Conservation (phyloP, 2,797 vertebrate genomes). For the Lacerta agilis region DNA sequence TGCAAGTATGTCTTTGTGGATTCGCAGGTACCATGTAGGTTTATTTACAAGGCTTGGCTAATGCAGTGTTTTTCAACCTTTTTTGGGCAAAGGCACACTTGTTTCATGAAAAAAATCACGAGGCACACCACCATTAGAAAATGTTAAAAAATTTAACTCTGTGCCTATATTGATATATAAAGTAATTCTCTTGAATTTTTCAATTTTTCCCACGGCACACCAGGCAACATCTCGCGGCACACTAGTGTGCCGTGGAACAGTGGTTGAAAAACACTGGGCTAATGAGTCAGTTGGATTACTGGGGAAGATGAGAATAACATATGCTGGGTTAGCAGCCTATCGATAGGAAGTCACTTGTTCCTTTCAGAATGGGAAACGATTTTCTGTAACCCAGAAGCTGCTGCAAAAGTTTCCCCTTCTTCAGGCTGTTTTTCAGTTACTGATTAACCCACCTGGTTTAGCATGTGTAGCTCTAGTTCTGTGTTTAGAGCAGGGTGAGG, state of each 20-base stretch:
- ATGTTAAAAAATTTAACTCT: too few species aligned
- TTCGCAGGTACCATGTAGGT: neutral
- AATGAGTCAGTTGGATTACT: neutral
- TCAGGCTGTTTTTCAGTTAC: neutral
- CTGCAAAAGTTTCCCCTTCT: neutral
- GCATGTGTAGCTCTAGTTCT: too few species aligned
- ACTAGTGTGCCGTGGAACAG: too few species aligned
- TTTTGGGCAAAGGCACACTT: too few species aligned
- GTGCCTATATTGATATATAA: too few species aligned
- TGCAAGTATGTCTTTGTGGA: neutral
- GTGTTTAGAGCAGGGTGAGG: neutral
- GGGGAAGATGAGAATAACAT: neutral
- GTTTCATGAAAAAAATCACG: too few species aligned
- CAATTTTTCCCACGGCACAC: too few species aligned
- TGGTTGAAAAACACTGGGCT: too few species aligned
- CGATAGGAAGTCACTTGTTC: neutral
- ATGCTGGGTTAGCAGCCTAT: neutral
- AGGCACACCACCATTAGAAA: too few species aligned
- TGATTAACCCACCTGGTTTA: neutral
- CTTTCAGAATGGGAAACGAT: neutral
- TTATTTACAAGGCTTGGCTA: neutral
- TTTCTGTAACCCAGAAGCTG: neutral
- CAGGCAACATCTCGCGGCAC: too few species aligned
- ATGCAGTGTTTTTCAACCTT: too few species aligned
- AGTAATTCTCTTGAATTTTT: too few species aligned